Evolutionary conservation across 2,888 invertebrate species (phyloP), one percentile per base, ranked within the genome.

Genomic region (Drosophila lacicola): DNA sequence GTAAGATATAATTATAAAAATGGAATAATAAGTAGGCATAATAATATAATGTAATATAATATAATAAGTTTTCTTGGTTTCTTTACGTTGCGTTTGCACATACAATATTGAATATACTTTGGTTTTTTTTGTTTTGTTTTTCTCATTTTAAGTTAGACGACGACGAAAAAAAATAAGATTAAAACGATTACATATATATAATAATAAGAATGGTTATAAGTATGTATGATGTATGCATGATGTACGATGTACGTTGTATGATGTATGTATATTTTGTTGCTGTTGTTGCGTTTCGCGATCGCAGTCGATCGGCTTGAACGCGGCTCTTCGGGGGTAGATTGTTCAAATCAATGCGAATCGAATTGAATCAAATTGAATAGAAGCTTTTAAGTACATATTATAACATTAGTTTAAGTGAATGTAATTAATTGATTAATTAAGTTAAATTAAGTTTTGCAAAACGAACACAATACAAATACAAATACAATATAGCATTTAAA

Each of bases 1-100:
- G 64, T 84, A 84, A 88, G 86, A 84, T 84, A 72, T 88, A 88
- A 89, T 83, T 85, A 86, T 88, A 87, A 83, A 82, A 89, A 89
- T 87, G 83, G 88, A 87, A 86, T 86, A 86, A 86, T 83, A 83
- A 83, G 75, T 83, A 83, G 83, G 83, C 87, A 81, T 83, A 83
- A 83, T 83, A 83, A 86, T 82, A 71, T 83, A 83, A 83, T 86
- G 63, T 74, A 86, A 88, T 82, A 82, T 70, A 88, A 81, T 82
- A 61, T 78, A 76, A 76, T 76, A 66, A 76, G 74, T 79, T 80
- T 82, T 78, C 70, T 82, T 82, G 75, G 63, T 68, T 72, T 75
- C 56, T 39, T 66, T 70, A 61, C 61, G 56, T 64, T 70, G 63
- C 62, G 45, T 68, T 75, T 77, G 78, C 76, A 82, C 82, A 80